Conservation (phyloP, 2,797 vertebrate genomes). For the Scleropages formosus region DNA sequence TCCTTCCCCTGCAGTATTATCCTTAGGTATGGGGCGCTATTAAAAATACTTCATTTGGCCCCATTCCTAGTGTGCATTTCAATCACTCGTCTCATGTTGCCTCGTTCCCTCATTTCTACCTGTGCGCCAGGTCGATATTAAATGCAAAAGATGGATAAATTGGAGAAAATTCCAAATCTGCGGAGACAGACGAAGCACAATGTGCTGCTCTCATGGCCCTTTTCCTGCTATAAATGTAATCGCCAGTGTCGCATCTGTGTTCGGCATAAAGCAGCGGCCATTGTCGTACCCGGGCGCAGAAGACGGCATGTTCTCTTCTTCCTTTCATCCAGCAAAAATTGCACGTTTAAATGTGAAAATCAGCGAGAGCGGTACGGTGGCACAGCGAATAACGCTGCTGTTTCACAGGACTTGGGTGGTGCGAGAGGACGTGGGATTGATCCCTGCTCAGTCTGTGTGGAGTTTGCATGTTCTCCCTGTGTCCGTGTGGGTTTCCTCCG, state of each 20-base stretch:
- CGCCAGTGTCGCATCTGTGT: neutral
- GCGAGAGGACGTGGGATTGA: too few relatives aligned
- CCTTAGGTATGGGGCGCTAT: conserved; percentile 54
- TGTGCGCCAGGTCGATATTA: neutral
- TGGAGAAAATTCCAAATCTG: neutral
- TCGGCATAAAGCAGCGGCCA: neutral
- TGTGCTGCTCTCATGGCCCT: neutral
- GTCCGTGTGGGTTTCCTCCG: too few relatives aligned
- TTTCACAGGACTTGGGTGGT: too few relatives aligned
- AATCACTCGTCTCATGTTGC: neutral
- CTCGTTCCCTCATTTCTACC: neutral
- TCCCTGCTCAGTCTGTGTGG: too few relatives aligned
- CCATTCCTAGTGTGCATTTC: conserved; percentile 8
- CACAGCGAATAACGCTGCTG: too few relatives aligned
- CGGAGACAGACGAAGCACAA: neutral
- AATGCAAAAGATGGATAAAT: too few relatives aligned
- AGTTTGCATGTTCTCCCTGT: too few relatives aligned
- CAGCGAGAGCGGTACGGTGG: too few relatives aligned
- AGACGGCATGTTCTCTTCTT: too few relatives aligned
- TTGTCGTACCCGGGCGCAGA: neutral
- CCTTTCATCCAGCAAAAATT: too few relatives aligned
- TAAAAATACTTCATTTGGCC: conserved; percentile 57
- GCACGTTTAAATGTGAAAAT: too few relatives aligned
- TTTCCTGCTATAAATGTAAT: neutral
- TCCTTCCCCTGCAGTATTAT: conserved; percentile 30